Conservation (phyloP, 2,113 vertebrate genomes). For the Grammomys dolichurus region DNA sequence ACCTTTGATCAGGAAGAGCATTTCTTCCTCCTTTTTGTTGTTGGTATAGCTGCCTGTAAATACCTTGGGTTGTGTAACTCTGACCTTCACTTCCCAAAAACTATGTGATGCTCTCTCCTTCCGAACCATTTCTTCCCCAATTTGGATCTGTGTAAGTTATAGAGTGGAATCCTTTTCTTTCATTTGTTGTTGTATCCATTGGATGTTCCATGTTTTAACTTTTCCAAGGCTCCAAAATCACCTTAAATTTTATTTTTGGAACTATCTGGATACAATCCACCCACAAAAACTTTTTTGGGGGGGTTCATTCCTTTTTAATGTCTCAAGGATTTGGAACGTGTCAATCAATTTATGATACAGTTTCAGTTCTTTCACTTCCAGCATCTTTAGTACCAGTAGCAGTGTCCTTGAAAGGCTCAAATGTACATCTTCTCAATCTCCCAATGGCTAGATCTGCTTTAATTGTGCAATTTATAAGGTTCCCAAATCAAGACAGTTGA, state of each 20-base stretch:
- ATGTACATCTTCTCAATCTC: conserved; percentile 91
- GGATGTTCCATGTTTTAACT: conserved; percentile 94
- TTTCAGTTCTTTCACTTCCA: conserved; percentile 90
- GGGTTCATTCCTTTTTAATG: conserved; percentile 91
- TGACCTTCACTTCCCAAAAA: conserved; percentile 93
- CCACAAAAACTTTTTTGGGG: conserved; percentile 93
- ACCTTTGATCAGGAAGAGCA: conserved; percentile 86
- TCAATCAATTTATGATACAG: conserved; percentile 38
- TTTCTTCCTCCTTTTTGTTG: conserved; percentile 89
- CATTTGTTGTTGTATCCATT: conserved; percentile 93
- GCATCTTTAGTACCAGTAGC: conserved; percentile 86
- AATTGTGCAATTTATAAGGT: conserved; percentile 93
- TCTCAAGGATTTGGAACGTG: background rate
- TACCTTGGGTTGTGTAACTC: conserved; percentile 93
- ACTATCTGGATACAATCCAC: conserved; percentile 92
- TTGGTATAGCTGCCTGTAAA: conserved; percentile 92
- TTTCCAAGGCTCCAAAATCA: conserved; percentile 89
- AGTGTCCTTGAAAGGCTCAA: conserved; percentile 92
- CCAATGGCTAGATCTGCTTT: conserved; percentile 93
- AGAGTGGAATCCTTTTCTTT: conserved; percentile 91
- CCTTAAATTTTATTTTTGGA: conserved; percentile 92
- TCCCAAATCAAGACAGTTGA: conserved; percentile 92
- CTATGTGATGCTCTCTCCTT: conserved; percentile 93
- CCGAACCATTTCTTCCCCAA: conserved; percentile 93
- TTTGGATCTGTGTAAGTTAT: conserved; percentile 89